Base-by-base conservation (phyloP, 2,113 vertebrate species). In the Antigone vipio region DNA sequence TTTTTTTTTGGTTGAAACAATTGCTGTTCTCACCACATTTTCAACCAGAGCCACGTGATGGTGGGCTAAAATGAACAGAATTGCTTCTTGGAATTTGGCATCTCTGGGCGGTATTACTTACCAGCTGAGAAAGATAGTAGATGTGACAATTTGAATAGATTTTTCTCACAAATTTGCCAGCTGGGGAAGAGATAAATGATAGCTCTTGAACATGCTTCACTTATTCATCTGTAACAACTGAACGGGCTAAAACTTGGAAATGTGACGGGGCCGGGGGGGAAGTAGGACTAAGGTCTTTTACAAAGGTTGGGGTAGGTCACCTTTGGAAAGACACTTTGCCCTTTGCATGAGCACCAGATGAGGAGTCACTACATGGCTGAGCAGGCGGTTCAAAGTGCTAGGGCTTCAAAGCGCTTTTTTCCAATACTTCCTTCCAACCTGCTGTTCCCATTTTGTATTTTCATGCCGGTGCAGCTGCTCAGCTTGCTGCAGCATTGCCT, bases 191-290 rank as follows among this genome's bases (percentile, higher is more conserved):
- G 53, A 74, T 56, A 84, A 81, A 81, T 78, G 15, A 40, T 34
- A 63, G 34, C 26, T 87, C 30, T 75, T 72, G 40, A 72, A 73
- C 44, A 45, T 53, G 23, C 13, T 85, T 91, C 66, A 66, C 32
- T 89, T 83, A 66, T 30, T 63, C n/a, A 84, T 68, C 42, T 24
- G 14, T 69, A 91, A 68, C 11, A 95, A 89, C 14, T 30, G 21
- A 92, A 76, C 23, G 81, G 50, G 38, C 63, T 89, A 96, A 84
- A 96, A 85, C 45, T 64, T n/a, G 30, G 69, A 78, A 95, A 52
- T 32, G 2, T 78, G 11, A 56, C 1, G 5, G n/a, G 5, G 22
- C 6, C 2, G 55, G 2, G 32, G 30, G 6, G 29, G 7, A 49
- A 88, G n/a, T 23, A 59, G 42, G 50, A 82, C 82, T 83, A 82